Percentiles rank a stretch among this genome's conserved stretches.
phyloP scores from a whole-genome alignment of 2,797 vertebrate genomes.

The Lepidocolaptes lacrymiger region DNA sequence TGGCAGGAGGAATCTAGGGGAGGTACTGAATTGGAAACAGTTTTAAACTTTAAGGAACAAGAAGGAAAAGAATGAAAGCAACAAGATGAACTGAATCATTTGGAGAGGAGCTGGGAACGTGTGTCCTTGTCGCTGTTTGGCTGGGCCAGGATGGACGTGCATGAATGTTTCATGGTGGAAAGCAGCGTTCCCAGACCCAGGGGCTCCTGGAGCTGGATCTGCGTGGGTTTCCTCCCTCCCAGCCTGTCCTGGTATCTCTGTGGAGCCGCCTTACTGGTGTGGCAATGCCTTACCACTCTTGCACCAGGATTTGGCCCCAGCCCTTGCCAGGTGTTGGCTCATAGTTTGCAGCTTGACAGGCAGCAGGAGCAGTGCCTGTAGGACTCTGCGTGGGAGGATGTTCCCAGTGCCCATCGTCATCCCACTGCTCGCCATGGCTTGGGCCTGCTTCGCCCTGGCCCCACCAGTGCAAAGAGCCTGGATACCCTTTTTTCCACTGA shows the following conservation, averaged over 20 bases:
- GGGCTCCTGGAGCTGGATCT: not conserved
- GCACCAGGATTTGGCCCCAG: slow-evolving; percentile 25
- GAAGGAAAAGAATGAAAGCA: not conserved
- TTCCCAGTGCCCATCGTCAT: not conserved
- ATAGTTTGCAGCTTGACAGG: not conserved
- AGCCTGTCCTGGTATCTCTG: not conserved
- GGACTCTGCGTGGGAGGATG: not conserved
- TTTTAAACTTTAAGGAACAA: slow-evolving; percentile 9
- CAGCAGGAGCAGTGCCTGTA: not conserved
- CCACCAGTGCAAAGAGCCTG: not conserved
- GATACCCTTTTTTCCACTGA: not conserved
- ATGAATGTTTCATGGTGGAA: not conserved
- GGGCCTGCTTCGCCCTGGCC: fast-evolving
- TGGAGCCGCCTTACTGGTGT: not conserved
- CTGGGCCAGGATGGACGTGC: not conserved
- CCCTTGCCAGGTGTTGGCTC: slow-evolving; percentile 38
- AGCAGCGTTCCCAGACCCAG: not conserved
- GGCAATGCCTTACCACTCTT: slow-evolving; percentile 29
- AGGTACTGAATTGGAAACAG: slow-evolving; percentile 16
- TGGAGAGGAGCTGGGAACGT: not conserved
- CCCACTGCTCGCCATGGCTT: fast-evolving
- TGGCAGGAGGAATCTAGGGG: slow-evolving; percentile 38
- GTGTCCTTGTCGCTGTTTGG: not conserved
- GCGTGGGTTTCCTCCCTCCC: not conserved
- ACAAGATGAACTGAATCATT: not conserved